These are phyloP conservation scores for Saiga tatarica DNA, from an alignment of 2,113 vertebrate genomes.

Conservation along the genomic window DNA sequence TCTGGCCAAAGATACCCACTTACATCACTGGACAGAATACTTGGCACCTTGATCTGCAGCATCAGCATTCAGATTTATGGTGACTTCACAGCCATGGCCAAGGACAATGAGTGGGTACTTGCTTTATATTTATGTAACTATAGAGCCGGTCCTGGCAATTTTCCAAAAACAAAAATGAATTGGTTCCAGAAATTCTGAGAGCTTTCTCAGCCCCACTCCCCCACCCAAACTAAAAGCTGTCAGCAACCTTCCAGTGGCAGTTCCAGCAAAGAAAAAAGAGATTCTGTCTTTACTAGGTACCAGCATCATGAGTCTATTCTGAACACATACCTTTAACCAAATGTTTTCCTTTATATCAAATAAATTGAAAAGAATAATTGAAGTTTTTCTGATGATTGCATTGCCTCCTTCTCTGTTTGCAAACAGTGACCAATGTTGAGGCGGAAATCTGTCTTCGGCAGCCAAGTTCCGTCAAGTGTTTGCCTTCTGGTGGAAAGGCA, in stretches of 20 bases:
- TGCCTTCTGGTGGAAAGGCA: slow-evolving; percentile 3
- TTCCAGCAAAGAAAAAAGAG: background rate
- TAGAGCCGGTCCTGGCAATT: background rate
- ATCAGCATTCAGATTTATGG: slow-evolving; percentile 8
- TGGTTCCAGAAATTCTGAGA: slow-evolving; percentile 9
- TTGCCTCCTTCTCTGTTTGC: background rate
- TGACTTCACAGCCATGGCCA: background rate
- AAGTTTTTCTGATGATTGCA: background rate
- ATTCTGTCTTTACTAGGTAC: background rate
- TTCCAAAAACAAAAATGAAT: background rate
- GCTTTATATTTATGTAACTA: slow-evolving; percentile 24
- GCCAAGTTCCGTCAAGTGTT: background rate
- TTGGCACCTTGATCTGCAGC: slow-evolving; percentile 4
- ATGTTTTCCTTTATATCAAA: slow-evolving; percentile 1
- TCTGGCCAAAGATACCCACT: background rate
- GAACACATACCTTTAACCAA: background rate
- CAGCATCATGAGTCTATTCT: background rate
- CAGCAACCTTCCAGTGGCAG: background rate
- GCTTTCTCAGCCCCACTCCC: background rate
- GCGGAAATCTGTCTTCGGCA: background rate
- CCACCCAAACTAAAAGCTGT: background rate
- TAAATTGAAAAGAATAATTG: background rate
- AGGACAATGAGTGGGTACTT: slow-evolving; percentile 30
- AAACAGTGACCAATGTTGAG: background rate
- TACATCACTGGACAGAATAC: background rate